Percentiles rank a stretch among this genome's conserved stretches.
Conservation (phyloP, 2,113 vertebrate species). For the Glaucidium brasilianum region DNA sequence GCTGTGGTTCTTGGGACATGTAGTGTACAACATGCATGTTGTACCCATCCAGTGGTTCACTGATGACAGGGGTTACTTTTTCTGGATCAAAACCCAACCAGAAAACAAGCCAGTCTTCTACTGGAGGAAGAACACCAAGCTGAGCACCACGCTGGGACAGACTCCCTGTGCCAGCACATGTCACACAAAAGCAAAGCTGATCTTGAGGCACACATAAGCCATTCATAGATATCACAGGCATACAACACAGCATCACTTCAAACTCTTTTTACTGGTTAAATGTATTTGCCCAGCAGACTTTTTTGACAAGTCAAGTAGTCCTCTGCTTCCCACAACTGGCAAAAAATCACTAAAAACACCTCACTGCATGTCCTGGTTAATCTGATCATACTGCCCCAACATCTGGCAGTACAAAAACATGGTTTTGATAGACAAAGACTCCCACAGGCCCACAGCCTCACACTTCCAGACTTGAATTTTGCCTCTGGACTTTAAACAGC, state of each 20-base stretch:
- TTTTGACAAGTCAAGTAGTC: not conserved
- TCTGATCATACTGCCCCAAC: not conserved
- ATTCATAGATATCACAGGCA: not conserved
- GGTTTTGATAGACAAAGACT: not conserved
- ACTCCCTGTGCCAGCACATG: accelerated
- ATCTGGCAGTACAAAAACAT: not conserved
- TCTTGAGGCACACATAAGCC: not conserved
- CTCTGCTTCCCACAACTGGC: not conserved
- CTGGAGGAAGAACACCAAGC: not conserved
- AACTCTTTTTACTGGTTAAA: not conserved
- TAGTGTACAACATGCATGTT: accelerated
- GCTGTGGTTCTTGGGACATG: not conserved
- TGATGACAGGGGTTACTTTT: not conserved
- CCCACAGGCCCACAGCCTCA: not conserved
- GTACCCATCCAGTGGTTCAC: not conserved
- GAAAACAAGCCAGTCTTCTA: not conserved
- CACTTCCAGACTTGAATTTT: not conserved
- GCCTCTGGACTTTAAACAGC: not conserved
- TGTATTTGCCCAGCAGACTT: not conserved
- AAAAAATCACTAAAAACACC: not conserved
- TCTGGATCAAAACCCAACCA: not conserved
- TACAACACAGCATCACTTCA: not conserved
- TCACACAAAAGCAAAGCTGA: not conserved
- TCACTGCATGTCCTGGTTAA: not conserved
- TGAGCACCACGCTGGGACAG: not conserved